Evolutionary conservation across 1,140 invertebrate species (phyloP).

Genomic region (Caenorhabditis briggsae): DNA sequence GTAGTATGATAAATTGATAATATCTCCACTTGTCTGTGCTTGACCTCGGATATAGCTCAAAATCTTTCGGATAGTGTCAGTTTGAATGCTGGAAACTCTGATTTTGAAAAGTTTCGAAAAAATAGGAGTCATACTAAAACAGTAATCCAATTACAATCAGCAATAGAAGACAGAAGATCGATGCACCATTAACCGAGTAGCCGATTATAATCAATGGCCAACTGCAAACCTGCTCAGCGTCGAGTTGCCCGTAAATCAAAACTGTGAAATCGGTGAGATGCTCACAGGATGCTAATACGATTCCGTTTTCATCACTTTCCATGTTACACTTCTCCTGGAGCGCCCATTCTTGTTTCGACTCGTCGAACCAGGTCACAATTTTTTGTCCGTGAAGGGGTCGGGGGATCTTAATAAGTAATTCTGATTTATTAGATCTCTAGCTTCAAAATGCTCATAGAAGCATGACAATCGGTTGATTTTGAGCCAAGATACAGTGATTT

Average conservation of each 20-base stretch:
- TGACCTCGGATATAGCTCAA: constrained; percentile 38
- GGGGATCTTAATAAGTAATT: constrained; percentile 14
- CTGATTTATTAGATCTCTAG: not conserved
- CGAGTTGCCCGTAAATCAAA: constrained; percentile 7
- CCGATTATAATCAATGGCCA: constrained; percentile 19
- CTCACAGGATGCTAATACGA: constrained; percentile 33
- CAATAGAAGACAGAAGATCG: constrained; percentile 26
- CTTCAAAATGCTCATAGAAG: too few species aligned
- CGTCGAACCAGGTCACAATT: constrained; percentile 46
- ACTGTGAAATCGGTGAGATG: constrained; percentile 60
- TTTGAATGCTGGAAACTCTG: constrained; percentile 2
- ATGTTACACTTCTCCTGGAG: constrained; percentile 26
- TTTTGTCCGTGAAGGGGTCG: constrained; percentile 36
- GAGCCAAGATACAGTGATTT: too few species aligned
- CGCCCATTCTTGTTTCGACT: not conserved
- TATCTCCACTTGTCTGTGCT: not conserved
- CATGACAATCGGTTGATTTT: too few species aligned
- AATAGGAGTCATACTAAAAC: constrained; percentile 28
- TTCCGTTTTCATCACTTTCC: not conserved
- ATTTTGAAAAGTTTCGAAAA: not conserved
- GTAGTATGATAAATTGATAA: constrained; percentile 31
- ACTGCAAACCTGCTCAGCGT: constrained; percentile 50
- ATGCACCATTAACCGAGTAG: constrained; percentile 50
- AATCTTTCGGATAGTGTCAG: not conserved
- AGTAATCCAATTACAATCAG: constrained; percentile 50